These are phyloP conservation scores for Phataginus tetradactyla DNA, from an alignment of 2,797 vertebrate species.

Conservation along the genomic window DNA sequence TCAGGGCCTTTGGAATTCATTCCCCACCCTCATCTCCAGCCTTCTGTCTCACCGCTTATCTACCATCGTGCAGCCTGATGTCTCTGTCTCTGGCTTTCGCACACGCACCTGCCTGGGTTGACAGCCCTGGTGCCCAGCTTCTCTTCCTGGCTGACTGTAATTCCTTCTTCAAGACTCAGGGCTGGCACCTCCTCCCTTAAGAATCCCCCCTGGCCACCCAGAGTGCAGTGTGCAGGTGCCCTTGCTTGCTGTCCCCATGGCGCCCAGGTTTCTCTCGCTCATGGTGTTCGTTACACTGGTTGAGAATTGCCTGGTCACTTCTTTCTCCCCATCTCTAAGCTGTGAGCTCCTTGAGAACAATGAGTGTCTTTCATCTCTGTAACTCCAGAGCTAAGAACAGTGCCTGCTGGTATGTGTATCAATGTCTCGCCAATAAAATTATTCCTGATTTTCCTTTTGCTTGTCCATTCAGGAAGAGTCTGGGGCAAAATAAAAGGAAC, in stretches of 20 bases:
- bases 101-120: neutral
- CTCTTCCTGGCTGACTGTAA: neutral
- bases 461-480: conserved; percentile 50
- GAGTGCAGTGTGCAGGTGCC: neutral
- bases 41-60: neutral
- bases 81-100: neutral
- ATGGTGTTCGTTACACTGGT: neutral
- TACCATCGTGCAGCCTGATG: too few species aligned
- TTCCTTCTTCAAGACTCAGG: neutral
- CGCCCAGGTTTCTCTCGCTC: neutral
- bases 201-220: neutral
- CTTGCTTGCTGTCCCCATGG: neutral
- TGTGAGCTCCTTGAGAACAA: neutral
- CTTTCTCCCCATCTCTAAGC: neutral
- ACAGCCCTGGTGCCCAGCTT: neutral
- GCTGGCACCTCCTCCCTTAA: neutral
- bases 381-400: neutral
- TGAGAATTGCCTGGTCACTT: neutral
- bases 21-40: neutral
- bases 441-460: conserved; percentile 46
- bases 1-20: neutral
- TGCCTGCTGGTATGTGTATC: neutral
- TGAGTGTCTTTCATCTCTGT: neutral
- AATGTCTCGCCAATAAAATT: conserved; percentile 22
- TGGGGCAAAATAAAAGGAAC: conserved; percentile 56